Base-by-base conservation (phyloP, 1,140 invertebrate genomes). In the Drosophila bocqueti region DNA sequence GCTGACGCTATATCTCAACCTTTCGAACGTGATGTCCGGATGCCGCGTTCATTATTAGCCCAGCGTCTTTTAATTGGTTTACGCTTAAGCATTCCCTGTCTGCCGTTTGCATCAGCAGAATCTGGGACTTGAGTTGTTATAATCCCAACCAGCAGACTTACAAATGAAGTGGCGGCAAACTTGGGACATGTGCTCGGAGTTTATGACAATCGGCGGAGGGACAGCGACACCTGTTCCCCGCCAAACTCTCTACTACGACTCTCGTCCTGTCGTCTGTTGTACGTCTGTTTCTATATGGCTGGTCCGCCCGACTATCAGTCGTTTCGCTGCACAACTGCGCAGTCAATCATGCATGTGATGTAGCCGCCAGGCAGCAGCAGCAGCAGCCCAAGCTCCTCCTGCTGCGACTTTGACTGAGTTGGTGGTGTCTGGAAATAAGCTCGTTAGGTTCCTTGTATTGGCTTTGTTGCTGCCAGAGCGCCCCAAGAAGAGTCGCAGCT, bases 281-380 rank as follows among this genome's bases (percentile, higher is more conserved):
- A 24, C 24, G 52, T 55, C 7, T 42, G 57, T 64, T 55, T n/a
- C 45, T 47, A 42, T 47, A 43, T 59, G 34, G 68, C 54, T 57
- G 54, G 36, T 40, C 54, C 54, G 54, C 15, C 34, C 54, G 54
- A 65, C 78, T 86, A 68, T 73, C 62, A 50, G 52, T 46, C 69
- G 66, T 64, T 69, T 73, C 69, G 65, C 75, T 89, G 84, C 84
- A 89, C 85, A 89, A 90, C 84, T 89, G 84, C 84, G 78, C 84
- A 89, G 84, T 89, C 84, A 89, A 89, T 89, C 84, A 89, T 90
- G 84, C 84, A 89, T 89, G 84, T 89, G 84, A 89, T 89, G 81
- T 85, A 64, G 74, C 85, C 81, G 85, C 85, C 81, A 90, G 85
- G 85, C 84, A 81, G 64, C 45, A 46, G 49, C 34, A 29, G 26